A percentile compares a stretch with the other conserved stretches of the same genome.
phyloP scores from a whole-genome alignment of 37 sponge, comb jelly and placozoan species.

The Dysidea cf. avara region DNA sequence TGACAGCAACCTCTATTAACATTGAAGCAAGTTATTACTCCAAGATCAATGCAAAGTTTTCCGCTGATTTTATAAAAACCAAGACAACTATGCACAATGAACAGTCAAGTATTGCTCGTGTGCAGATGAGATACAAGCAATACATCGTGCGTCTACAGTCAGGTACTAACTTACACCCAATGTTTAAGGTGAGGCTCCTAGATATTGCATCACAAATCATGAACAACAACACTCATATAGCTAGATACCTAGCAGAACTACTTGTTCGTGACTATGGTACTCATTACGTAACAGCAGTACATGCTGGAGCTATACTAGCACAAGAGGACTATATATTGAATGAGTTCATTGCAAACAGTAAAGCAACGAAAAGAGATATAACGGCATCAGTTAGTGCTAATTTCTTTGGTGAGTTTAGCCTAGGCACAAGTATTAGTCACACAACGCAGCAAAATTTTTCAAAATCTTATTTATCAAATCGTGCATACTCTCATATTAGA shows the following conservation, averaged over 20 bases:
- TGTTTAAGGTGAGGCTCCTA: conserved; percentile 47
- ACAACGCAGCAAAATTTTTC: background rate
- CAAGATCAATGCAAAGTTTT: conserved; percentile 59
- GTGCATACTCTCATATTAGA: conserved; percentile 47
- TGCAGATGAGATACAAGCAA: conserved; percentile 46
- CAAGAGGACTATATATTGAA: no score
- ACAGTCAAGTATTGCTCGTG: conserved; percentile 36
- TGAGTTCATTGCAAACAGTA: conserved; percentile 10
- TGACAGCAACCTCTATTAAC: conserved; percentile 51
- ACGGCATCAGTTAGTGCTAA: conserved; percentile 53
- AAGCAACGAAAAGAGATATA: background rate
- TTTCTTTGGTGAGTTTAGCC: conserved; percentile 38
- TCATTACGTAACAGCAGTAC: conserved; percentile 50
- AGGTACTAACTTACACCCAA: conserved; percentile 39
- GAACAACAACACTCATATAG: conserved; percentile 53
- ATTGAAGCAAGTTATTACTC: conserved; percentile 38
- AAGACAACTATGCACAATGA: conserved; percentile 42
- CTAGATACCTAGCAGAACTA: conserved; percentile 59
- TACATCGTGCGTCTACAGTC: conserved; percentile 48
- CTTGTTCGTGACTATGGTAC: conserved; percentile 76
- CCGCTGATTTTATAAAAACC: conserved; percentile 32
- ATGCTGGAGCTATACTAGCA: no score
- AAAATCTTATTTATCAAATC: conserved; percentile 10
- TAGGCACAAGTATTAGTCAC: no score
- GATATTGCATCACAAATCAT: conserved; percentile 69